These are phyloP conservation scores for Monopis laevigella DNA, from an alignment of 2,888 invertebrate genomes.

Conservation along the genomic window DNA sequence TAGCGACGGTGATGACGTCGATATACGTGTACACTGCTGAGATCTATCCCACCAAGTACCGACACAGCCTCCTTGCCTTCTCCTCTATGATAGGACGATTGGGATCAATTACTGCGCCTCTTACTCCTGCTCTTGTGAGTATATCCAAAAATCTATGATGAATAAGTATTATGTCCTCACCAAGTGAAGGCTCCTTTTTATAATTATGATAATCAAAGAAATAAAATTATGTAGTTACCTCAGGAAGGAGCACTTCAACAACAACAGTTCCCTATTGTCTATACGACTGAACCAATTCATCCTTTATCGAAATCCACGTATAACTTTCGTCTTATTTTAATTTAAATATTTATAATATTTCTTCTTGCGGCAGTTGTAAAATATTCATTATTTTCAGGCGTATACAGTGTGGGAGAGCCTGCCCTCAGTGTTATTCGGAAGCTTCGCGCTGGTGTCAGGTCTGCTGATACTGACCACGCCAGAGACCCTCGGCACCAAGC, in stretches of 20 bases:
- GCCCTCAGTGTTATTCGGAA: slow-evolving; percentile 58
- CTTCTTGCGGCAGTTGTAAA: not conserved
- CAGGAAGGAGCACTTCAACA: too few species aligned
- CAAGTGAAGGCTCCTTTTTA: too few species aligned
- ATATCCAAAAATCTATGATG: slow-evolving; percentile 20
- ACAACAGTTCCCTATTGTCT: too few species aligned
- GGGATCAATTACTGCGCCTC: slow-evolving; percentile 73
- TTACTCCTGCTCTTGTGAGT: slow-evolving; percentile 69
- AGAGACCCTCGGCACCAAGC: slow-evolving; percentile 62
- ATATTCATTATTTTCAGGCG: slow-evolving; percentile 20
- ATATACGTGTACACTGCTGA: slow-evolving; percentile 73
- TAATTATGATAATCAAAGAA: too few species aligned
- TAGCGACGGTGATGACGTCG: slow-evolving; percentile 67
- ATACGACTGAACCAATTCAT: too few species aligned
- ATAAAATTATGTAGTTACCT: too few species aligned
- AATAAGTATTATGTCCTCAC: too few species aligned
- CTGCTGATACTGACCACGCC: slow-evolving; percentile 54
- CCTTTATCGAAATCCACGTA: too few species aligned
- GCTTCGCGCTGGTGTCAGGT: slow-evolving; percentile 61
- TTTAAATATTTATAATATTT: not conserved
- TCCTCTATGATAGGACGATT: slow-evolving; percentile 74
- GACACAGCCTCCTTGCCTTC: slow-evolving; percentile 70
- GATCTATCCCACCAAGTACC: slow-evolving; percentile 71
- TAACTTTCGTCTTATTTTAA: too few species aligned
- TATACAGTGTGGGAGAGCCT: slow-evolving; percentile 27